Base-by-base conservation (phyloP, 2,888 invertebrate species). In the Cataglyphis altisquamis region DNA sequence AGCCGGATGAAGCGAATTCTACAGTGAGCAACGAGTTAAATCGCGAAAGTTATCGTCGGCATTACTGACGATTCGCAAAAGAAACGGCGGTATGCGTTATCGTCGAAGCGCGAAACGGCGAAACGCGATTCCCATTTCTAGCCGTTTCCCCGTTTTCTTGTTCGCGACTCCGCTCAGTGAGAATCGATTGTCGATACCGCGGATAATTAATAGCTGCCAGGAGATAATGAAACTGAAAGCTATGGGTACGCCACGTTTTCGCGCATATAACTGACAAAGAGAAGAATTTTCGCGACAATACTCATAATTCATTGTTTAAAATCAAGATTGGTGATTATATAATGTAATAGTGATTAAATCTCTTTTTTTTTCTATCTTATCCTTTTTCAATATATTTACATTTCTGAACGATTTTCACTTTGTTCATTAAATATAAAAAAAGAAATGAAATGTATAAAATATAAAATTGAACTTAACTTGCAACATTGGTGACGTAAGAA, bases 41-140 rank as follows among this genome's bases (percentile, higher is more conserved):
- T 68, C 85, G 60, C 57, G 45, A 70, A 67, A 86, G 83, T 85
- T 88, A 83, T 77, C 83, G 39, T 36, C 67, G 36, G 60, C 73
- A 88, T 86, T 88, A 88, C 25, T 77, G 55, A 72, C 55, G 18
- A 48, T 48, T 48, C 48, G 82, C 64, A 82, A 88, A 88, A 86
- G 86, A 66, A 77, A 62, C 68, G 64, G 60, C 78, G 82, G 74
- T 88, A 86, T 77, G 80, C 84, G 81, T 77, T 77, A 67, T 77
- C 55, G 39, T 41, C 21, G 39, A 55, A 57, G 41, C 55, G 67
- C 75, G 67, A 66, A 77, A 75, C 52, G 66, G 64, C 39, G 52
- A 52, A 41, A 48, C 64, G 64, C 55, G 55, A 66, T 67, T 57
- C n/a, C 39, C 68, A 41, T 67, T 77, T 57, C 55, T 55, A 41